Base-by-base conservation (phyloP, 2,888 invertebrate species). In the Lasioglossum morio region DNA sequence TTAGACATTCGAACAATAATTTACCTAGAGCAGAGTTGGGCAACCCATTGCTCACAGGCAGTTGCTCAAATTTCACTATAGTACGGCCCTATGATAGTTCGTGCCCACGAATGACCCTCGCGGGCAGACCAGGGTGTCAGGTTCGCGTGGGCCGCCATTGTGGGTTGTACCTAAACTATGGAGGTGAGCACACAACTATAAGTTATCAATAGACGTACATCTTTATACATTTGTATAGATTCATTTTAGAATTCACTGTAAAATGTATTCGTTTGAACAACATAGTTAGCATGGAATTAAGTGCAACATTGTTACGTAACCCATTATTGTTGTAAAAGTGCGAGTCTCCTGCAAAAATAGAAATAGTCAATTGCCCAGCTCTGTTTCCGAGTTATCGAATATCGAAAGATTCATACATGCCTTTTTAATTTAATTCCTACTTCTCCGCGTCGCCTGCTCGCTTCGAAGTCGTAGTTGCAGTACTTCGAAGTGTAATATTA, bases 401-500 rank as follows among this genome's bases (percentile, higher is more conserved):
- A 14, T 75, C 34, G 60, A 46, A 14, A n/a, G 12, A 60, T 34
- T 10, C 76, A 30, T 75, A 48, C 27, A 70, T 19, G 40, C 23
- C 46, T 12, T n/a, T 14, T 37, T 70, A 70, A 23, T 40, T 53
- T n/a, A n/a, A 53, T n/a, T 53, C 23, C 23, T 69, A 19, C 34
- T 12, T 69, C 40, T 12, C 69, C n/a, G 53, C 53, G 8, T 77
- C 48, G 48, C 72, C 48, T 48, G 48, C 19, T 48, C 73, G 34
- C 12, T 23, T 27, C 14, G 4, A 48, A 63, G 70, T 72, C 46
- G 12, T 57, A 43, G 27, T 37, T 46, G 37, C 53, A 5, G 14
- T 57, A 43, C 40, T 46, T 14, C 66, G 16, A 57, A n/a, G 19
- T 2, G 30, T 69, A 16, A 77, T 69, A 69, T 77, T 82, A 74